Evolutionary conservation across 2,113 vertebrate genomes (phyloP).

Genomic region (Mesoclemmys tuberculata): DNA sequence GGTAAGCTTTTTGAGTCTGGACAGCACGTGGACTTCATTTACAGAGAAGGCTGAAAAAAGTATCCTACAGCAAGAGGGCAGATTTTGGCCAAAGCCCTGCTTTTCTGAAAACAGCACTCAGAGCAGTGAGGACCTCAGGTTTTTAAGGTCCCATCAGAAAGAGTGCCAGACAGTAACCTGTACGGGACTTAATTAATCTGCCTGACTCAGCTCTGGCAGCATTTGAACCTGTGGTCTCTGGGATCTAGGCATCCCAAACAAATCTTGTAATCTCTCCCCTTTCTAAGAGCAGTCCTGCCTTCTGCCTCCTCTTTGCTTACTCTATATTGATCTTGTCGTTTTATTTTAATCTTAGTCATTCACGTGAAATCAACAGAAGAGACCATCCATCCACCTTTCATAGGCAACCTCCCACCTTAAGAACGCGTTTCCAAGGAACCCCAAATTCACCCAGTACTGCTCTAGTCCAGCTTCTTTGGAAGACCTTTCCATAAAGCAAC

Average conservation of each 20-base stretch:
- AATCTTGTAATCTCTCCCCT: not conserved
- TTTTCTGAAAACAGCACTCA: not conserved
- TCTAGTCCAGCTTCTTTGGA: not conserved
- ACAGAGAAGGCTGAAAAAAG: not conserved
- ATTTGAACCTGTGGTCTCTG: not conserved
- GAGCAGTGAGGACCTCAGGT: not conserved
- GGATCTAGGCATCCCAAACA: not conserved
- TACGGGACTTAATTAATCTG: not conserved
- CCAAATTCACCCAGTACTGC: not conserved
- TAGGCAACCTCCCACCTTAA: too few species aligned
- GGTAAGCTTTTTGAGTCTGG: not conserved
- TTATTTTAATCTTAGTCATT: not conserved
- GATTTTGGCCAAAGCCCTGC: not conserved
- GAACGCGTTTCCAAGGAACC: not conserved
- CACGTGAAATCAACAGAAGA: not conserved
- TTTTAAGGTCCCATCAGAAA: not conserved
- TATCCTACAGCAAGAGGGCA: not conserved
- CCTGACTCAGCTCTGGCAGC: not conserved
- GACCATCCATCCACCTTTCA: not conserved
- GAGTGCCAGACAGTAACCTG: not conserved
- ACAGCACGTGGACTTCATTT: not conserved
- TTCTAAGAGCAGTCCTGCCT: not conserved
- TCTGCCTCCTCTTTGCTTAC: not conserved
- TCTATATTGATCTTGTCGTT: not conserved
- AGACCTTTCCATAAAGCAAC: not conserved